A percentile compares a stretch with the other conserved stretches of the same genome.
Conservation (phyloP, 2,113 vertebrate genomes). For the Ochotona curzoniae region DNA sequence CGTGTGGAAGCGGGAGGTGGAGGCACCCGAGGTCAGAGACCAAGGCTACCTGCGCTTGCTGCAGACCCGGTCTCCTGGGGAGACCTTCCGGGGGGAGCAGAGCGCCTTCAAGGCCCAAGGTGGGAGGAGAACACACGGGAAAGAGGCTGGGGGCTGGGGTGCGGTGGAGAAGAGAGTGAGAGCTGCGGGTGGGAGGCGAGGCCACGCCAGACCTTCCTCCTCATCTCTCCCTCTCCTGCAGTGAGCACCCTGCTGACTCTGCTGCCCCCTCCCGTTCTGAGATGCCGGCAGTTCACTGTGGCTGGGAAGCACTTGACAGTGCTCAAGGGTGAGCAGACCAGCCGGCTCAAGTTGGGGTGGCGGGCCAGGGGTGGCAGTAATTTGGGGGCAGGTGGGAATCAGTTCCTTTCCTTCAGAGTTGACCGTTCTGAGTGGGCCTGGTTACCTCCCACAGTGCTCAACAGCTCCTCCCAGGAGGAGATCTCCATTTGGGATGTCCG, state of each 20-base stretch:
- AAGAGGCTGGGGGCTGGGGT: neutral
- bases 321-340: conserved; percentile 88
- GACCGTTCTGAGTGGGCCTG: neutral
- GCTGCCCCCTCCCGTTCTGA: conserved; percentile 91
- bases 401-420: neutral
- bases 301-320: conserved; percentile 92
- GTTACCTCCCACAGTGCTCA: conserved; percentile 86
- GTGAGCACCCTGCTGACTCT: conserved; percentile 92
- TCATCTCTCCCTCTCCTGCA: conserved; percentile 68
- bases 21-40: conserved; percentile 89
- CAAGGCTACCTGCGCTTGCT: conserved; percentile 91
- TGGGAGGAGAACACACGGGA: conserved; percentile 65
- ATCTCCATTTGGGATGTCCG: conserved; percentile 89
- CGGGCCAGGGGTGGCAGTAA: neutral
- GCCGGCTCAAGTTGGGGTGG: neutral
- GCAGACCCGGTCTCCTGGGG: conserved; percentile 89
- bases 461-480: conserved; percentile 91
- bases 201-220: neutral
- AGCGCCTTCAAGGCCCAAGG: conserved; percentile 93
- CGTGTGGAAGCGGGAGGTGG: conserved; percentile 91
- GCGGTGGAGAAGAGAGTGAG: neutral
- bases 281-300: conserved; percentile 91
- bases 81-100: conserved; percentile 91
- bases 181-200: neutral
- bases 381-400: neutral